These are phyloP conservation scores for Recurvirostra avosetta DNA, from an alignment of 2,113 vertebrate genomes.

Conservation along the genomic window DNA sequence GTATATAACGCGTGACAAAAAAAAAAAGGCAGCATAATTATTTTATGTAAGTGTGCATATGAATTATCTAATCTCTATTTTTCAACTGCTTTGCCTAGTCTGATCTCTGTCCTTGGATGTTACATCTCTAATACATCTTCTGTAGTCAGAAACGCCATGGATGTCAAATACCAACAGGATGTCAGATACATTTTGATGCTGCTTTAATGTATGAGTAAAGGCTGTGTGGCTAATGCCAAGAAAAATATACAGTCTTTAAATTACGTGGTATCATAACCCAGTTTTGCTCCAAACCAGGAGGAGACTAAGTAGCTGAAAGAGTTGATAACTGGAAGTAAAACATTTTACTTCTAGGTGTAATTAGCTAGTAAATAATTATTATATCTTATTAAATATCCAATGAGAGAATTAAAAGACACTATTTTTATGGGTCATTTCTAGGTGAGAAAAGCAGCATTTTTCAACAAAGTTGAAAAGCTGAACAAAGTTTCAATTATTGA, in stretches of 20 bases:
- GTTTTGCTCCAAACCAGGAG: neutral
- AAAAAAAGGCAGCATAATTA: neutral
- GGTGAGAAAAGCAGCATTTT: neutral
- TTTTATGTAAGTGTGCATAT: neutral
- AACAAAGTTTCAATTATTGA: neutral
- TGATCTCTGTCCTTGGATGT: neutral
- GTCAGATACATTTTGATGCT: neutral
- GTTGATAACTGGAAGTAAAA: neutral
- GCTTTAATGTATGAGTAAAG: neutral
- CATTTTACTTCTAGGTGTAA: neutral
- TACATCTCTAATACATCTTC: neutral
- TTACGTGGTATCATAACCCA: neutral
- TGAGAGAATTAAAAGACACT: neutral
- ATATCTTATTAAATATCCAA: neutral
- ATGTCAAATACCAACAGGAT: neutral
- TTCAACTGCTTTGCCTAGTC: neutral
- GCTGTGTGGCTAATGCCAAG: neutral
- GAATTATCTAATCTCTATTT: neutral
- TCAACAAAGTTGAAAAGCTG: neutral
- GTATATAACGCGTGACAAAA: neutral
- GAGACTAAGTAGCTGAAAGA: neutral
- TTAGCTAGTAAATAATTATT: neutral
- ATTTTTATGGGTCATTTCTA: neutral
- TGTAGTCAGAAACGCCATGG: neutral
- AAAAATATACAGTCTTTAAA: neutral